Evolutionary conservation across 2,797 vertebrate genomes (phyloP).

Genomic region (Geotrypetes seraphini): DNA sequence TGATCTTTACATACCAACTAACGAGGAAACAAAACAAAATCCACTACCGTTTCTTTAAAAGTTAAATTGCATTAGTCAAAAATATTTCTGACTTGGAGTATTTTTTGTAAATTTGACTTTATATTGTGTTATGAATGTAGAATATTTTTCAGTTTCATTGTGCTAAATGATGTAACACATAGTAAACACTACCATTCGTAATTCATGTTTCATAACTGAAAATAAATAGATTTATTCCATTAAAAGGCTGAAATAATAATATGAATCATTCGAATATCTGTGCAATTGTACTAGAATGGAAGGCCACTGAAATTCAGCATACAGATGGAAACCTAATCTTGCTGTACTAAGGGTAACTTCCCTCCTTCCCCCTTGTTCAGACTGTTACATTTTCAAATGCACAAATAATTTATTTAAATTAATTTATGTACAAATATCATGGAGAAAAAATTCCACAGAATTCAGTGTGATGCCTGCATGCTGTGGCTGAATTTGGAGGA

Average conservation of each 20-base stretch:
- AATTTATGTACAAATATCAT: slow-evolving; percentile 63
- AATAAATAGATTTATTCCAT: slow-evolving; percentile 10
- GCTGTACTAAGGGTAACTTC: slow-evolving; percentile 43
- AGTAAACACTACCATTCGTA: slow-evolving; percentile 18
- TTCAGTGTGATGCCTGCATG: slow-evolving; percentile 47
- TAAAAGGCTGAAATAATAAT: slow-evolving; percentile 2
- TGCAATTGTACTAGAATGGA: slow-evolving; percentile 13
- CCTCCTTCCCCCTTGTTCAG: slow-evolving; percentile 25
- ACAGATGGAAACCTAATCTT: slow-evolving; percentile 52
- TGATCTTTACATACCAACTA: too few relatives aligned
- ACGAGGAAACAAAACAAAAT: too few relatives aligned
- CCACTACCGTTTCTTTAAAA: too few relatives aligned
- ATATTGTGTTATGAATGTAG: slow-evolving; percentile 10
- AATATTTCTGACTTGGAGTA: too few relatives aligned
- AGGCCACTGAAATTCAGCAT: slow-evolving; percentile 32
- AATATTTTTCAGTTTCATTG: slow-evolving; percentile 20
- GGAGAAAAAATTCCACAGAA: slow-evolving; percentile 37
- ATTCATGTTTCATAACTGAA: slow-evolving; percentile 20
- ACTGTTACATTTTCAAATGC: slow-evolving; percentile 51
- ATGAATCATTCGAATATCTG: slow-evolving; percentile 13
- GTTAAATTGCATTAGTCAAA: too few relatives aligned
- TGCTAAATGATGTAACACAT: slow-evolving; percentile 8
- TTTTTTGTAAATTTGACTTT: too few relatives aligned
- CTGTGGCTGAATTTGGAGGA: slow-evolving; percentile 27
- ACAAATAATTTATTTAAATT: slow-evolving; percentile 66